These are phyloP conservation scores for Archips xylosteana DNA, from an alignment of 2,888 invertebrate genomes.

Conservation along the genomic window DNA sequence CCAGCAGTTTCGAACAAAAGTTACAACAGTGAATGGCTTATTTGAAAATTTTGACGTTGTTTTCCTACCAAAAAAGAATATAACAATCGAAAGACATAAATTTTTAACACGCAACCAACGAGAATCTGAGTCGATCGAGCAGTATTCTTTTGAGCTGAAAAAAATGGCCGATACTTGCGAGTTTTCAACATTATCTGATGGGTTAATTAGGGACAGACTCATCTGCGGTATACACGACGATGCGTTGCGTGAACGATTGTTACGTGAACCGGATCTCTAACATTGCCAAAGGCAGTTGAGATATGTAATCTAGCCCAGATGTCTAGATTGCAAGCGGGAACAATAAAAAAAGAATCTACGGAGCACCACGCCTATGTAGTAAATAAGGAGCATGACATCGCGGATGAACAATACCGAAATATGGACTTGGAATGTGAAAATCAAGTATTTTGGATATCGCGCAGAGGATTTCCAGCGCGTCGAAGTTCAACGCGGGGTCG, in stretches of 20 bases:
- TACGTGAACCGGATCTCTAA: too few relatives aligned
- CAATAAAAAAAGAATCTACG: too few relatives aligned
- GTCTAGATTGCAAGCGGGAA: not conserved
- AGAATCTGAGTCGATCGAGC: too few relatives aligned
- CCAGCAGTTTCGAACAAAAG: not conserved
- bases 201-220: conserved; percentile 36
- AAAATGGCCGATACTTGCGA: too few relatives aligned
- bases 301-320: not conserved
- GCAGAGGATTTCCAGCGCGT: not conserved
- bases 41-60: too few relatives aligned
- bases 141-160: too few relatives aligned
- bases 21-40: not conserved
- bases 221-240: not conserved
- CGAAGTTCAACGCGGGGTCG: too few relatives aligned
- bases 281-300: too few relatives aligned
- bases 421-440: not conserved
- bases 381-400: not conserved
- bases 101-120: too few relatives aligned
- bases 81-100: too few relatives aligned
- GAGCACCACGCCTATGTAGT: not conserved
- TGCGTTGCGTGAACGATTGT: not conserved
- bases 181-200: too few relatives aligned
- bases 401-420: not conserved
- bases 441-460: not conserved
- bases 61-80: too few relatives aligned